A percentile compares a stretch with the other conserved stretches of the same genome.
Conservation (phyloP, 1,140 invertebrate species). For the Nephotettix cincticeps region DNA sequence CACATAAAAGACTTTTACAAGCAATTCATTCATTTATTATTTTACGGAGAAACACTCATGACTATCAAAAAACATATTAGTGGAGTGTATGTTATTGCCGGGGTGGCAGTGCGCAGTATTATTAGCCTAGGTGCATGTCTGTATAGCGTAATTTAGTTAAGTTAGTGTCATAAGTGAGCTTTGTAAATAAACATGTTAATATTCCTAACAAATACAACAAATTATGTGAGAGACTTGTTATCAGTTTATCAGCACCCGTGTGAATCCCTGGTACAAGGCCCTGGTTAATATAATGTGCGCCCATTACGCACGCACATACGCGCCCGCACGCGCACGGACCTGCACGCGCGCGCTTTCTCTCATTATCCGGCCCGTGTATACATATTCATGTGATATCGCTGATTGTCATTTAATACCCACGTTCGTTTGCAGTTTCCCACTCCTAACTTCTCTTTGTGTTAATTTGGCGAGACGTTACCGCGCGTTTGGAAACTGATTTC, state of each 20-base stretch:
- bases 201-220: slow-evolving; percentile 21
- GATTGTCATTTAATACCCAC: too few relatives aligned
- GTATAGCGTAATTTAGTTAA: background rate
- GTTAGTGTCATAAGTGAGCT: slow-evolving; percentile 3
- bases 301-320: too few relatives aligned
- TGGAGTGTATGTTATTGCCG: background rate
- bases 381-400: background rate
- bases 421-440: too few relatives aligned
- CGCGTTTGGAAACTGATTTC: too few relatives aligned
- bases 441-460: too few relatives aligned
- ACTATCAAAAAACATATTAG: background rate
- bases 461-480: too few relatives aligned
- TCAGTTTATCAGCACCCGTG: background rate
- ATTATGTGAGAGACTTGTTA: background rate
- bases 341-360: background rate
- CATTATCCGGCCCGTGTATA: background rate
- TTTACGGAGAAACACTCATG: background rate
- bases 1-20: too few relatives aligned
- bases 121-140: slow-evolving; percentile 18
- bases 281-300: too few relatives aligned
- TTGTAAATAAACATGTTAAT: slow-evolving; percentile 20
- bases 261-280: background rate
- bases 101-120: slow-evolving; percentile 6
- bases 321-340: slow-evolving; percentile 3
- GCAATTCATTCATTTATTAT: background rate